A percentile compares a stretch with the other conserved stretches of the same genome.
phyloP scores from a whole-genome alignment of 2,888 invertebrate species.

The Limnephilus marmoratus region DNA sequence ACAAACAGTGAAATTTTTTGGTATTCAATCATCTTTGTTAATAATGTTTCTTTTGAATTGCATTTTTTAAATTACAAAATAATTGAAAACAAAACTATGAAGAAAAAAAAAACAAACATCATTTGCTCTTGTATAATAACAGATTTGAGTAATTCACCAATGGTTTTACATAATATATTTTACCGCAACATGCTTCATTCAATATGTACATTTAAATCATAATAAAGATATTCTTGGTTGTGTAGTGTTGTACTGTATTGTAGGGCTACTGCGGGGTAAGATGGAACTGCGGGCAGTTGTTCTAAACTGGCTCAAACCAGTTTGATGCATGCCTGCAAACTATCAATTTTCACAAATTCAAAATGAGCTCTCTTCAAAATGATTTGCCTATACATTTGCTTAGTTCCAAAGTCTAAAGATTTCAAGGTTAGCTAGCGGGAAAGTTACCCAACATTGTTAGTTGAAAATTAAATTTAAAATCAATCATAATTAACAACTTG shows the following conservation, averaged over 20 bases:
- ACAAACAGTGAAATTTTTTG: not conserved
- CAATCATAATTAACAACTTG: not conserved
- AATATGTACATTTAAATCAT: not conserved
- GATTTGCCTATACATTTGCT: not conserved
- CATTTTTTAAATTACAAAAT: not conserved
- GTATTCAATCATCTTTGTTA: too few species aligned
- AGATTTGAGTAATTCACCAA: not conserved
- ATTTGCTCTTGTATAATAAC: not conserved
- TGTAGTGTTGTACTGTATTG: too few species aligned
- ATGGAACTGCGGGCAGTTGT: too few species aligned
- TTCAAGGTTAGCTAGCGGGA: not conserved
- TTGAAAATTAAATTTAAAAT: not conserved
- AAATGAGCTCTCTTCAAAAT: too few species aligned
- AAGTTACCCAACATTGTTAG: not conserved
- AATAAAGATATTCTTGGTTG: too few species aligned
- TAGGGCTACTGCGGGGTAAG: too few species aligned
- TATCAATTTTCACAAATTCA: too few species aligned
- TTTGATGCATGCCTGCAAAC: too few species aligned
- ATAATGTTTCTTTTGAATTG: not conserved
- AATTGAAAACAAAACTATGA: not conserved
- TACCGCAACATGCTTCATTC: not conserved
- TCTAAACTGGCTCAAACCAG: too few species aligned
- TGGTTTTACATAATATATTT: not conserved
- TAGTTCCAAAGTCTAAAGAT: not conserved
- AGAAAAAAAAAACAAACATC: not conserved